Percentiles rank a stretch among this genome's conserved stretches.
phyloP scores from a whole-genome alignment of 2,113 vertebrate species.

The Notothenia rossii region DNA sequence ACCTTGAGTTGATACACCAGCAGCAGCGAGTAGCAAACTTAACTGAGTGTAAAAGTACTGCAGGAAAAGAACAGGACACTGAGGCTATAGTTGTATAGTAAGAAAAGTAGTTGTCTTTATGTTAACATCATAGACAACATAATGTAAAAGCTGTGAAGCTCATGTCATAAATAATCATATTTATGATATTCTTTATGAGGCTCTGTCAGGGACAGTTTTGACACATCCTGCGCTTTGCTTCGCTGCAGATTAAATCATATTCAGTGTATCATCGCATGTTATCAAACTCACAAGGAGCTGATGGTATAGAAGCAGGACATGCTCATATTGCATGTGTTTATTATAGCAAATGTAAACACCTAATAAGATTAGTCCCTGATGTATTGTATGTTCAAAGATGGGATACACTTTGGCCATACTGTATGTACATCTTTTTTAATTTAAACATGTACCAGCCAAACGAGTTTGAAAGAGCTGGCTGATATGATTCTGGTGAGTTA shows the following conservation, averaged over 20 bases:
- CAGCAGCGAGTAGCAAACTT: slow-evolving; percentile 6
- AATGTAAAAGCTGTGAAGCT: slow-evolving; percentile 1
- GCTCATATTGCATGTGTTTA: slow-evolving; percentile 2
- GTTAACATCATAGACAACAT: neutral
- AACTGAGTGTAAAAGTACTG: slow-evolving; percentile 9
- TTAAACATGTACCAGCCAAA: neutral
- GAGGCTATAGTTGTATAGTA: neutral
- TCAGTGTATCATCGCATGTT: neutral
- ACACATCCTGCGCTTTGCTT: slow-evolving; percentile 38
- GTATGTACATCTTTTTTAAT: slow-evolving; percentile 1
- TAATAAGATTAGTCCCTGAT: slow-evolving; percentile 17
- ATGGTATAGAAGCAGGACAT: slow-evolving; percentile 5
- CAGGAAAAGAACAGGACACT: slow-evolving; percentile 4
- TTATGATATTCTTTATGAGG: neutral
- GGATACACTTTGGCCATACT: neutral
- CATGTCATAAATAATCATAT: neutral
- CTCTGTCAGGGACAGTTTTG: slow-evolving; percentile 34
- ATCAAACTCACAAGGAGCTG: slow-evolving; percentile 25
- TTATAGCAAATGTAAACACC: slow-evolving; percentile 15
- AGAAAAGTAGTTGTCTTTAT: neutral
- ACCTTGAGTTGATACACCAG: slow-evolving; percentile 77
- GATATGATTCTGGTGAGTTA: neutral
- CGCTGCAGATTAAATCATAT: slow-evolving; percentile 42
- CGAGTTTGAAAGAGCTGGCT: neutral
- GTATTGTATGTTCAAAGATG: slow-evolving; percentile 7